Evolutionary conservation across 2,888 invertebrate species (phyloP).

Genomic region (Spodoptera exigua): DNA sequence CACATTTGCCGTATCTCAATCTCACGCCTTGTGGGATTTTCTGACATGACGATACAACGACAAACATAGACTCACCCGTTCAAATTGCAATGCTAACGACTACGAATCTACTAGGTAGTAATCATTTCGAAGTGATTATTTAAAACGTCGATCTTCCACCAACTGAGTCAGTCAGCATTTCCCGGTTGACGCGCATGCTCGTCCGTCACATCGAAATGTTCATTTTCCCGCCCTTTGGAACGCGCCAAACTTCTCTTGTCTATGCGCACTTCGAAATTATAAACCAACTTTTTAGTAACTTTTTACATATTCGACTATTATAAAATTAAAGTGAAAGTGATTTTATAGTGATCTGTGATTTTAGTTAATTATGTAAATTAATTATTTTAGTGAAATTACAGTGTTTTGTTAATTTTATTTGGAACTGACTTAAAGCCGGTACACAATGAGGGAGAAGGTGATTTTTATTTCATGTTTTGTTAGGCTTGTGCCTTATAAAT

Average conservation of each 20-base stretch:
- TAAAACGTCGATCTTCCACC: slow-evolving; percentile 59
- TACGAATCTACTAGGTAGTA: slow-evolving; percentile 39
- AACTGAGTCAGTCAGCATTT: slow-evolving; percentile 70
- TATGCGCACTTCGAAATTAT: slow-evolving; percentile 22
- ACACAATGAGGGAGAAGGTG: slow-evolving; percentile 56
- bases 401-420: slow-evolving; percentile 28
- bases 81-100: slow-evolving; percentile 48
- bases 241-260: slow-evolving; percentile 35
- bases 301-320: slow-evolving; percentile 13
- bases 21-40: slow-evolving; percentile 16
- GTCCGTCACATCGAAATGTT: slow-evolving; percentile 67
- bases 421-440: background rate
- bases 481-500: background rate
- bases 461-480: slow-evolving; percentile 6
- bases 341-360: slow-evolving; percentile 30
- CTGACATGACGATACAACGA: slow-evolving; percentile 26
- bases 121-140: slow-evolving; percentile 62
- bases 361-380: slow-evolving; percentile 20
- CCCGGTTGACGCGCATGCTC: slow-evolving; percentile 66
- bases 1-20: slow-evolving; percentile 19
- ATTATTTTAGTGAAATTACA: slow-evolving; percentile 17
- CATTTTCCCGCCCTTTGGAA: slow-evolving; percentile 60
- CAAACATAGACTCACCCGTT: slow-evolving; percentile 23
- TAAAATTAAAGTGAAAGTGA: slow-evolving; percentile 20
- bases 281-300: slow-evolving; percentile 26